These are phyloP conservation scores for Paratrypauchen microcephalus DNA, from an alignment of 2,797 vertebrate species.

Conservation along the genomic window DNA sequence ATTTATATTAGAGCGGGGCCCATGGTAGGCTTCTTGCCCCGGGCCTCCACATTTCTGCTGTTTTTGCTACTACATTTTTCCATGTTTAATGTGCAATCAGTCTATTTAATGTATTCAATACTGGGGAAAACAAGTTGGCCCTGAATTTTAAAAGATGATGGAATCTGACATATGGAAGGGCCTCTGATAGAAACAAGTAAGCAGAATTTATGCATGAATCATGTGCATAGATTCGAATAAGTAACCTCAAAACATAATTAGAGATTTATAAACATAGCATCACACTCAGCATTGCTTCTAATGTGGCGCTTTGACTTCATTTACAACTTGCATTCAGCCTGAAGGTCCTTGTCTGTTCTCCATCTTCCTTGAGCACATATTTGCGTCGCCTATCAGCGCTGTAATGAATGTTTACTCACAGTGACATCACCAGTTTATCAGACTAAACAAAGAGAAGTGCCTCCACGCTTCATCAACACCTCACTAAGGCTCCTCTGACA, in stretches of 20 bases:
- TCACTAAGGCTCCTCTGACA: constrained; percentile 13
- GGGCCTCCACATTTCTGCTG: no score
- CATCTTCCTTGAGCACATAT: constrained; percentile 4
- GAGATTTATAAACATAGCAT: neutral
- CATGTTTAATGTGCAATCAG: no score
- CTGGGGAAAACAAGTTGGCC: neutral
- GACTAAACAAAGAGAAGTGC: constrained; percentile 13
- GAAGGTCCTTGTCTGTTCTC: neutral
- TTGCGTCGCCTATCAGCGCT: constrained; percentile 1
- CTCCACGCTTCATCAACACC: constrained; percentile 30
- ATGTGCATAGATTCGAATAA: neutral
- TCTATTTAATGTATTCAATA: no score
- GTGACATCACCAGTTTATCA: constrained; percentile 15
- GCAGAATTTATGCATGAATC: neutral
- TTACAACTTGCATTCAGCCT: neutral
- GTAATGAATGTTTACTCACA: constrained; percentile 16
- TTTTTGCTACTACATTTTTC: no score
- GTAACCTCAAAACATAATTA: neutral
- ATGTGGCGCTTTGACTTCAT: neutral
- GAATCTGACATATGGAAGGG: neutral
- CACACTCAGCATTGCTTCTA: neutral
- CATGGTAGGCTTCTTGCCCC: no score
- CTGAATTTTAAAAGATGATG: neutral
- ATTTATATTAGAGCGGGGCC: no score
- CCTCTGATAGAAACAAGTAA: neutral